phyloP scores from a whole-genome alignment of 1,140 invertebrate species.

The Drosophila rufa region DNA sequence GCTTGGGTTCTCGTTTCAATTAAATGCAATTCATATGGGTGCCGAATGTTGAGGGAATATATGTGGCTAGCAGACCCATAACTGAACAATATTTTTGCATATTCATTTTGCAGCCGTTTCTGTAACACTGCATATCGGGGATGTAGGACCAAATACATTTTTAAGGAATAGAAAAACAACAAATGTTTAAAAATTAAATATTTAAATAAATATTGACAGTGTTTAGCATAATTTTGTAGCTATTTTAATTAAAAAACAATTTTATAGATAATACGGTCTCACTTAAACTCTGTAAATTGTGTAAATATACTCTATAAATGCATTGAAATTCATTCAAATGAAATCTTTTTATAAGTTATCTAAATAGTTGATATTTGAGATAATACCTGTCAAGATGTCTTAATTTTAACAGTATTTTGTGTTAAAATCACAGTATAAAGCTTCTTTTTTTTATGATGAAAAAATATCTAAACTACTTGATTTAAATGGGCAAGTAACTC shows the following conservation, averaged over 20 bases:
- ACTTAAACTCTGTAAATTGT: background rate
- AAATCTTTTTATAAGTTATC: background rate
- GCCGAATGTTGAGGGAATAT: constrained; percentile 5
- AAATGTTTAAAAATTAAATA: background rate
- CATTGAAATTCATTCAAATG: background rate
- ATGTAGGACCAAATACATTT: background rate
- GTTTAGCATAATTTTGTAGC: background rate
- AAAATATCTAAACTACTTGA: no score
- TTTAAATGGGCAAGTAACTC: background rate
- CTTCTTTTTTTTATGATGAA: no score
- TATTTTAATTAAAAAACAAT: background rate
- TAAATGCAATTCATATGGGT: constrained; percentile 50
- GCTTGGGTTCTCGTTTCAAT: constrained; percentile 51
- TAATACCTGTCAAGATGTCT: no score
- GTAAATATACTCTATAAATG: background rate
- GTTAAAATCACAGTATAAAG: background rate
- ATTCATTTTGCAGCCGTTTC: constrained; percentile 8
- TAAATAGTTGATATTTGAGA: no score
- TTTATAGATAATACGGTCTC: background rate
- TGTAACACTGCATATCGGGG: background rate
- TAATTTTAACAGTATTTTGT: fast-evolving
- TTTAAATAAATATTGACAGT: background rate
- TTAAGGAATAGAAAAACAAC: no score
- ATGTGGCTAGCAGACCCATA: background rate
- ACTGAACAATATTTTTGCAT: constrained; percentile 22